Evolutionary conservation across 1,140 invertebrate species (phyloP), one percentile per base, ranked within the genome.

Genomic region (Tenebrio molitor): DNA sequence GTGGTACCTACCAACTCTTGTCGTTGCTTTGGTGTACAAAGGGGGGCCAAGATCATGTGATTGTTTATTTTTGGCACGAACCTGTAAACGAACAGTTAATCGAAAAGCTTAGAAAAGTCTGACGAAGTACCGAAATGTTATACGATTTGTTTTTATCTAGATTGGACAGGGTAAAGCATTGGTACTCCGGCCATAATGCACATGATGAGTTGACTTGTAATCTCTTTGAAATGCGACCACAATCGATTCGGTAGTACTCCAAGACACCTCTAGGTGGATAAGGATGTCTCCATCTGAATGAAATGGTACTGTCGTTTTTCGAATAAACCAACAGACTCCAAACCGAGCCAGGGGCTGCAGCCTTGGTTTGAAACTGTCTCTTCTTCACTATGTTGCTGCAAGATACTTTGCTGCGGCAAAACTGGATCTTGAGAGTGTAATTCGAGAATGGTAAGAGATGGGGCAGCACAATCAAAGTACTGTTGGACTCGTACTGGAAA

Each of bases 241-340:
- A 72, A 16, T 12, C 1, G 41, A 74, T 58, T 8, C 12, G 17
- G 33, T 73, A 73, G 2, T 14, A 3, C 1, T 25, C 46, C 5
- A 75, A 19, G 21, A 29, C 16, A n/a, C 74, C 74, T 23, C 71
- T 73, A 5, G 74, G 74, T 4, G 74, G 74, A 69, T 41, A 64
- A 1, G 71, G 74, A 41, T 42, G 46, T 25, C 15, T 23, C 63
- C 71, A 75, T n/a, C 70, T 39, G 7, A 75, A 10, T 1, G 66
- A 75, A 63, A 75, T 53, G 3, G 41, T 53, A n/a, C 10, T 50
- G 3, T 39, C 17, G 39, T 63, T 62, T 39, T 72, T 72, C n/a
- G 73, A 75, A 53, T 53, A 69, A 25, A 53, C 23, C 12, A 36
- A n/a, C 4, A 73, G 8, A 1, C 53, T 21, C n/a, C 2, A 36